Percentiles rank a stretch among this genome's conserved stretches.
These are phyloP conservation scores for Quiscalus mexicanus DNA, from an alignment of 2,113 vertebrate genomes.

Conservation along the genomic window DNA sequence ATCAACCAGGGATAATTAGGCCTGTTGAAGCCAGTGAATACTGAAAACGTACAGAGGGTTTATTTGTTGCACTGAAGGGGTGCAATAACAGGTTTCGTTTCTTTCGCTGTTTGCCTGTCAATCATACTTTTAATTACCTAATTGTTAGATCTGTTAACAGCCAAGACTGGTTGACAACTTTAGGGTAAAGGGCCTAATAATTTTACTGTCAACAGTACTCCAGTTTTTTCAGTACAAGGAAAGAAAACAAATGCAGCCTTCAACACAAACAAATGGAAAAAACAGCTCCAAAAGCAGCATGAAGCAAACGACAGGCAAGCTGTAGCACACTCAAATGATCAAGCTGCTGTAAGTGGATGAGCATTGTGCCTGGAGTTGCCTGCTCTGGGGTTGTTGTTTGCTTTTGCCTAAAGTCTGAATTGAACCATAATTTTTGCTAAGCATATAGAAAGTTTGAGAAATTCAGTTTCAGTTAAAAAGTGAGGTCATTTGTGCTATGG, in stretches of 20 bases:
- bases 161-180: conserved; percentile 61
- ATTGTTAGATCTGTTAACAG: conserved; percentile 64
- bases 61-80: conserved; percentile 72
- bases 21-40: conserved; percentile 68
- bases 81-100: conserved; percentile 74
- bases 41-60: conserved; percentile 72
- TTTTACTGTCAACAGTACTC: conserved; percentile 71
- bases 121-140: conserved; percentile 72
- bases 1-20: conserved; percentile 60
- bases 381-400: neutral
- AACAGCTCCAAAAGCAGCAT: conserved; percentile 61
- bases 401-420: conserved; percentile 13
- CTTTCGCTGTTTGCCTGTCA: conserved; percentile 71
- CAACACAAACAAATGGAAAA: conserved; percentile 71
- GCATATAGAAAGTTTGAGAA: neutral
- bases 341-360: conserved; percentile 54
- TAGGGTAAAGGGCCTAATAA: conserved; percentile 64
- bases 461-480: neutral
- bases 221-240: conserved; percentile 67
- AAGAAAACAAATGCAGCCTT: conserved; percentile 73
- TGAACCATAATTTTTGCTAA: neutral
- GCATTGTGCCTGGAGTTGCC: neutral
- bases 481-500: neutral
- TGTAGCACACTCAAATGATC: conserved; percentile 60
- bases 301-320: conserved; percentile 49